Evolutionary conservation across 2,113 vertebrate genomes (phyloP), one percentile per base, ranked within the genome.

Genomic region (Natator depressus): DNA sequence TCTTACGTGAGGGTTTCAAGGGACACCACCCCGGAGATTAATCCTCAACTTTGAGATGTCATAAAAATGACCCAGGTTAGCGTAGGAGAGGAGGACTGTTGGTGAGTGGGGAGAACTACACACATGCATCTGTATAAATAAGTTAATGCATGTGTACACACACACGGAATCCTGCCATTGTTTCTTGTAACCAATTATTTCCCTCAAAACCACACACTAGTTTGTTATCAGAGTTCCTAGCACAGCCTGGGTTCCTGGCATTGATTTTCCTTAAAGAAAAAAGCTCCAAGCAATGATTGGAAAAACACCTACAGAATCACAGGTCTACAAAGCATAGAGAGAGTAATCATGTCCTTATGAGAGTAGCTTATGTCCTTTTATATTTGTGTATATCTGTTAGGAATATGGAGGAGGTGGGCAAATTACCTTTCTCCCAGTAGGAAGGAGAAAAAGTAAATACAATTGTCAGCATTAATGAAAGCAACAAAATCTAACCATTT

Each of bases 271-370:
- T 76, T 53, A 72, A 35, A 62, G 88, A 50, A 27, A 93, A 72
- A 88, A 29, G 5, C 20, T 53, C n/a, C 53, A 6, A 0, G n/a
- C 1, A 0, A 0, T 20, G 89, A 31, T 1, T 27, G 47, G 82
- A 14, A 19, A 59, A 25, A 85, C 55, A 81, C 46, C 31, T 11
- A 14, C 38, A 24, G 42, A 72, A 53, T 0, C 0, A 38, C 3
- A 19, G 29, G 19, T 9, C 59, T 89, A 6, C 53, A 25, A 6
- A 80, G 13, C 1, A 47, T 11, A 47, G 19, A 3, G 9, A 79
- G 90, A 54, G 47, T 6, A 62, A 59, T 2, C 24, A 29, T n/a
- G n/a, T n/a, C n/a, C n/a, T n/a, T n/a, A n/a, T n/a, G n/a, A n/a
- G n/a, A n/a, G n/a, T 22, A 1, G 3, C 4, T 55, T 13, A 2